Base-by-base conservation (phyloP, 2,888 invertebrate genomes). In the Phytoseiulus persimilis region DNA sequence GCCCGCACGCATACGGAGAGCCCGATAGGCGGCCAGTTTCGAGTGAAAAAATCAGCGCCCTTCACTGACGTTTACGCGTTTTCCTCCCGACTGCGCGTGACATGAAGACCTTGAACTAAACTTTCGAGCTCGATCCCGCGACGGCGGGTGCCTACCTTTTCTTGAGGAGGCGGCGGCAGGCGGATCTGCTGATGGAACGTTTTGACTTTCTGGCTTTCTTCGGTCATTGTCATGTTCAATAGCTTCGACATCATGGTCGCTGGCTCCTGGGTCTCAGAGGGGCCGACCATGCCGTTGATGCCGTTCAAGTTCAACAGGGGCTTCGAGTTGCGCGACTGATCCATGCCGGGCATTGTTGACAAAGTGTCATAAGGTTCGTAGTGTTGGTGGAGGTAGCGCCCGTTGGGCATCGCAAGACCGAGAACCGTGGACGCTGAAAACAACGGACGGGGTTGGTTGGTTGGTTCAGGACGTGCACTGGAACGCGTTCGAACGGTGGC, bases 181-280 rank as follows among this genome's bases (percentile, higher is more conserved):
- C 14, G 33, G 32, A 32, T 84, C 84, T 65, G 65, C 18, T 65
- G 65, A 28, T 65, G 65, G 65, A 65, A 65, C 65, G 65, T 87
- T n/a, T 87, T 87, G 87, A n/a, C 87, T 33, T 87, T 87, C n/a
- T 33, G 32, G n/a, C 39, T 87, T 33, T 87, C 87, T 31, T 87
- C 87, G 3, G 87, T 39, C 87, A 87, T 87, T 31, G 87, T 39
- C 87, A 87, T 87, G 32, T 87, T 33, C 33, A 87, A 45, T 6
- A 87, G 87, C 33, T 87, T 87, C 31, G 31, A 45, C 87, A 87
- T 87, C 87, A 87, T 87, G n/a, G 87, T 87, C 6, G 87, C 28
- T 1, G 87, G 87, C 23, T 87, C 87, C 31, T 87, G 87, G 18
- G 39, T 87, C 33, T 65, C 65, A 28, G 1, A 14, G 11, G 65